These are phyloP conservation scores for Cheilosia urbana DNA, from an alignment of 2,888 invertebrate species.

Conservation along the genomic window DNA sequence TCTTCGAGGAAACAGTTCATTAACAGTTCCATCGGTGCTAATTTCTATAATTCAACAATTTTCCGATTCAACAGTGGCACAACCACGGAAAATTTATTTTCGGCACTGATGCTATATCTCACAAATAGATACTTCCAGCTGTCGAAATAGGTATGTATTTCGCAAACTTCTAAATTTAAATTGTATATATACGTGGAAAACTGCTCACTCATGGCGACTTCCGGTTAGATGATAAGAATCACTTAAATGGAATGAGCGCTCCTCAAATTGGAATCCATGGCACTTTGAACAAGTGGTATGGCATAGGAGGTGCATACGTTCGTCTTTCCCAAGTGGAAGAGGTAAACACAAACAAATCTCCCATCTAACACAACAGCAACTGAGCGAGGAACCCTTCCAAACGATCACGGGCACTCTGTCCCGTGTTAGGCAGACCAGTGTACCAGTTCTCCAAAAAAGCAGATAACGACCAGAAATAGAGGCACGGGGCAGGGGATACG, in stretches of 20 bases:
- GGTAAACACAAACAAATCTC: conserved; percentile 26
- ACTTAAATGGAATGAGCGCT: conserved; percentile 25
- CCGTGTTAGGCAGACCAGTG: conserved; percentile 50
- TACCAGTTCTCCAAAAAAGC: conserved; percentile 42
- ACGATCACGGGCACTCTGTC: conserved; percentile 39
- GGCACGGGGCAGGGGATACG: neutral
- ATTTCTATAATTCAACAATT: conserved; percentile 1
- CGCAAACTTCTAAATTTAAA: conserved; percentile 21
- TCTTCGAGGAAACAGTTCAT: too few relatives aligned
- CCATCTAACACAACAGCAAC: neutral
- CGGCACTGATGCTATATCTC: conserved; percentile 23
- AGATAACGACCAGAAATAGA: conserved; percentile 2
- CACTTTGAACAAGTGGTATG: neutral
- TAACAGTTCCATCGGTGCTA: too few relatives aligned
- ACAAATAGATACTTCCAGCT: neutral
- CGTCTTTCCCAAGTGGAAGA: conserved; percentile 3
- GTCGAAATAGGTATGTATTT: neutral
- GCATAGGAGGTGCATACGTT: neutral
- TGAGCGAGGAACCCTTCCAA: conserved; percentile 49
- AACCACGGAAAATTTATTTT: conserved; percentile 30
- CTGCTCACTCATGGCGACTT: conserved; percentile 18
- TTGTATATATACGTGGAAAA: conserved; percentile 10
- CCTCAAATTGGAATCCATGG: conserved; percentile 26
- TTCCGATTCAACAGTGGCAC: conserved; percentile 7
- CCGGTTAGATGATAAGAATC: conserved; percentile 26